phyloP scores from a whole-genome alignment of 1,140 invertebrate species.

The Asbolus verrucosus region DNA sequence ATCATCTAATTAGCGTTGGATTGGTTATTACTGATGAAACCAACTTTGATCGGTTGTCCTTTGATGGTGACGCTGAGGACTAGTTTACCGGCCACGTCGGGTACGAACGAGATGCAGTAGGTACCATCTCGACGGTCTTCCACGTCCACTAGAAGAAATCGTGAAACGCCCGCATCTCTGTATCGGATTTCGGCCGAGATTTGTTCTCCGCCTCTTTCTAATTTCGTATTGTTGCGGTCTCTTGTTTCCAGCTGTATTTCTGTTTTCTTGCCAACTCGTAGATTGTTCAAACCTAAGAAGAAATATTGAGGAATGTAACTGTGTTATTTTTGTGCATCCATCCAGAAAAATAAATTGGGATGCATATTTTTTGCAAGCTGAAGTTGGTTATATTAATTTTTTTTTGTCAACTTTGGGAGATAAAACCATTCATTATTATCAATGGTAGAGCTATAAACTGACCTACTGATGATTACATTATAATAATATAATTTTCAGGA shows the following conservation, averaged over 20 bases:
- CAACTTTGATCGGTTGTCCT: conserved; percentile 71
- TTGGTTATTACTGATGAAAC: neutral
- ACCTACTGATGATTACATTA: too few relatives aligned
- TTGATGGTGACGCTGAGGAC: conserved; percentile 72
- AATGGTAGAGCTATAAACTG: too few relatives aligned
- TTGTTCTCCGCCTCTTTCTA: conserved; percentile 69
- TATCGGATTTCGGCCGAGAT: conserved; percentile 65
- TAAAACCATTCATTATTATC: too few relatives aligned
- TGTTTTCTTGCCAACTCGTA: conserved; percentile 66
- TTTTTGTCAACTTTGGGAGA: too few relatives aligned
- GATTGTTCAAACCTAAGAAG: conserved; percentile 61
- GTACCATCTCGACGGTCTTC: conserved; percentile 72
- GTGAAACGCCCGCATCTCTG: conserved; percentile 65
- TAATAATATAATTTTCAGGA: too few relatives aligned
- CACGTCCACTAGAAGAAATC: conserved; percentile 69
- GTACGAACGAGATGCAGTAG: conserved; percentile 71
- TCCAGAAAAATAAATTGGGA: too few relatives aligned
- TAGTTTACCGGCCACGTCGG: conserved; percentile 71
- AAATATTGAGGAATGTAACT: neutral
- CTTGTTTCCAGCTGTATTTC: conserved; percentile 67
- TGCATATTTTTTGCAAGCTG: too few relatives aligned
- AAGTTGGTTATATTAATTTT: too few relatives aligned
- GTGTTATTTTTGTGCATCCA: too few relatives aligned
- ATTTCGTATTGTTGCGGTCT: conserved; percentile 68
- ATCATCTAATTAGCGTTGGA: too few relatives aligned